Percentiles rank a stretch among this genome's conserved stretches.
Conservation (phyloP, 2,888 invertebrate species). For the Anodontia alba region DNA sequence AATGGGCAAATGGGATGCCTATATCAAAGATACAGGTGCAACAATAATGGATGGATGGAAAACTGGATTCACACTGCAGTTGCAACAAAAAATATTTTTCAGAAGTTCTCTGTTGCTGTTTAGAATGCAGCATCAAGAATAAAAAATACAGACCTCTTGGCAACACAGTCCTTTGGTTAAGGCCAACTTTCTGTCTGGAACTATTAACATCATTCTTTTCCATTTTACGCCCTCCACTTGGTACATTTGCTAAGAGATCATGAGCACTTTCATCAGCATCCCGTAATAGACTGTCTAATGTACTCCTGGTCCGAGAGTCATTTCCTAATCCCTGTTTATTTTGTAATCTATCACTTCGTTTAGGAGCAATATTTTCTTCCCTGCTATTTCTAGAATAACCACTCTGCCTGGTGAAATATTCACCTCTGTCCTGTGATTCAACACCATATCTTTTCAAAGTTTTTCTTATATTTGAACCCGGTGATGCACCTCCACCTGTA, state of each 20-base stretch:
- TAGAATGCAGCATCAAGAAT: too few relatives aligned
- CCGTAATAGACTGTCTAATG: constrained; percentile 54
- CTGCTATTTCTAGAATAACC: background rate
- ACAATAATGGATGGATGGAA: too few relatives aligned
- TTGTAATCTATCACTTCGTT: constrained; percentile 7
- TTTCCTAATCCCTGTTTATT: constrained; percentile 26
- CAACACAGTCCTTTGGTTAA: background rate
- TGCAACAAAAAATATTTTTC: too few relatives aligned
- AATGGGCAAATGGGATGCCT: too few relatives aligned
- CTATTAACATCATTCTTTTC: constrained; percentile 13
- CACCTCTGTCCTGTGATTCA: constrained; percentile 45
- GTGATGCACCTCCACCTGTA: constrained; percentile 16
- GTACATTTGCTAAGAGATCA: constrained; percentile 54
- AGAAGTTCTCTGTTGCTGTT: too few relatives aligned
- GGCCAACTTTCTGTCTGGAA: constrained; percentile 9
- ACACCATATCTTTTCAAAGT: constrained; percentile 49
- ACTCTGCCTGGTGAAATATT: constrained; percentile 32
- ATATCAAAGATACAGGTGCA: too few relatives aligned
- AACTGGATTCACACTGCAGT: too few relatives aligned
- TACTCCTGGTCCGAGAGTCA: constrained; percentile 49
- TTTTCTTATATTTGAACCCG: constrained; percentile 31
- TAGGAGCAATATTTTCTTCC: background rate
- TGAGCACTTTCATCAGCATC: constrained; percentile 37
- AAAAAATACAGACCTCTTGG: background rate
- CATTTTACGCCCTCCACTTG: constrained; percentile 10